phyloP scores from a whole-genome alignment of 2,113 vertebrate species.

The Lophius piscatorius region DNA sequence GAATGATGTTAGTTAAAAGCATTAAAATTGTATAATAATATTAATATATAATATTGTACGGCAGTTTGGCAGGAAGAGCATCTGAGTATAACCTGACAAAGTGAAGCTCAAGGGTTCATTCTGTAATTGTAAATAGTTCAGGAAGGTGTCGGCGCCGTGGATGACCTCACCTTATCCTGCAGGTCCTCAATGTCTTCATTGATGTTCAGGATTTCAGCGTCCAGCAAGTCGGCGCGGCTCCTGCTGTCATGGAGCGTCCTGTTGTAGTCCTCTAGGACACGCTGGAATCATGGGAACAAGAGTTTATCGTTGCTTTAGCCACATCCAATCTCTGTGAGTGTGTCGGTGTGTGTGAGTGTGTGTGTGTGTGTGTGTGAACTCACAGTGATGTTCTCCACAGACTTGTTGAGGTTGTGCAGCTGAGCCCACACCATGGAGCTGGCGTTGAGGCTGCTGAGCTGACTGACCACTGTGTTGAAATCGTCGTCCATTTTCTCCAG shows the following conservation, averaged over 20 bases:
- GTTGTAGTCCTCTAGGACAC: conserved; percentile 78
- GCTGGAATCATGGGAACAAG: conserved; percentile 62
- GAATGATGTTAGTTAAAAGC: too few relatives aligned
- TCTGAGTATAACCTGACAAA: too few relatives aligned
- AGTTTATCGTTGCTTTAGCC: neutral
- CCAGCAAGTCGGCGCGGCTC: conserved; percentile 78
- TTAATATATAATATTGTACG: too few relatives aligned
- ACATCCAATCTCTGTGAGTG: neutral
- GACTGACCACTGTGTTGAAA: conserved; percentile 73
- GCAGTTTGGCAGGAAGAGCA: too few relatives aligned
- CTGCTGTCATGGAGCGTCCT: conserved; percentile 67
- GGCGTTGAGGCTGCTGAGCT: conserved; percentile 82
- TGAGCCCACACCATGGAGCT: conserved; percentile 88
- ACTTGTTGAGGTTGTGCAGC: conserved; percentile 80
- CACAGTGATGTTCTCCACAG: conserved; percentile 81
- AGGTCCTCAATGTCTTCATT: conserved; percentile 76
- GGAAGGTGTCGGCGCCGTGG: too few relatives aligned
- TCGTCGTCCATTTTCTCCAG: conserved; percentile 78
- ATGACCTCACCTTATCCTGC: conserved; percentile 79
- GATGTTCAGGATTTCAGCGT: conserved; percentile 78
- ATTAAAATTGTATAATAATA: too few relatives aligned
- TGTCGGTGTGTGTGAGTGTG: conserved; percentile 6
- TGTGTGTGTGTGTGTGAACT: conserved; percentile 9
- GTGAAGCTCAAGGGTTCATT: too few relatives aligned
- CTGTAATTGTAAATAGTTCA: too few relatives aligned